These are phyloP conservation scores for Gobionotothen gibberifrons DNA, from an alignment of 2,797 vertebrate genomes.

Conservation along the genomic window DNA sequence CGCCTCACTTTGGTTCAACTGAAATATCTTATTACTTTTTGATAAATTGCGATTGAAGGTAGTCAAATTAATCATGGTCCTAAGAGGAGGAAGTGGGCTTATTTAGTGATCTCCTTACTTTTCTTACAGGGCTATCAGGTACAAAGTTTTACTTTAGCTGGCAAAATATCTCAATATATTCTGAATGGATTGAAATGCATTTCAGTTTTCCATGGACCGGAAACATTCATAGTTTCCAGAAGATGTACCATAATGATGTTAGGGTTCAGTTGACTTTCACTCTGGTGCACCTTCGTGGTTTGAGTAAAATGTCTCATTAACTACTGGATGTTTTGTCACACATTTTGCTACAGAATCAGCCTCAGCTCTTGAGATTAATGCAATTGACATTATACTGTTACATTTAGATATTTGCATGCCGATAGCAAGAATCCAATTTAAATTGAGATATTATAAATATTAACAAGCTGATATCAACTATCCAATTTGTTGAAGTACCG, in stretches of 20 bases:
- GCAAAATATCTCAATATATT: too few species aligned
- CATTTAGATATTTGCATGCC: background rate
- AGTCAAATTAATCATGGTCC: background rate
- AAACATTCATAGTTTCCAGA: too few species aligned
- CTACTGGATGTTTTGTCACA: too few species aligned
- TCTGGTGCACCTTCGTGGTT: background rate
- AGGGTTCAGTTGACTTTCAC: too few species aligned
- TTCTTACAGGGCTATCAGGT: background rate
- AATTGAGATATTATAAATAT: background rate
- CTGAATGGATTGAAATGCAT: background rate
- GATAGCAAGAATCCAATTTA: background rate
- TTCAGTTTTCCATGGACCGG: background rate
- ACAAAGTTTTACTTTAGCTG: background rate
- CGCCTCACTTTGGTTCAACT: background rate
- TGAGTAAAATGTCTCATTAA: background rate
- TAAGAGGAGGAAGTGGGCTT: background rate
- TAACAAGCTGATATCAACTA: background rate
- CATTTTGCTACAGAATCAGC: background rate
- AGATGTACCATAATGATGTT: too few species aligned
- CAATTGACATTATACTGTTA: background rate
- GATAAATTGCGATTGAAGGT: background rate
- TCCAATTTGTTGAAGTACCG: too few species aligned
- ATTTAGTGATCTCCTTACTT: background rate
- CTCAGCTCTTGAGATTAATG: too few species aligned
- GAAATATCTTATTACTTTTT: slow-evolving; percentile 1